Base-by-base conservation (phyloP, 2,888 invertebrate species). In the Ceramica pisi region DNA sequence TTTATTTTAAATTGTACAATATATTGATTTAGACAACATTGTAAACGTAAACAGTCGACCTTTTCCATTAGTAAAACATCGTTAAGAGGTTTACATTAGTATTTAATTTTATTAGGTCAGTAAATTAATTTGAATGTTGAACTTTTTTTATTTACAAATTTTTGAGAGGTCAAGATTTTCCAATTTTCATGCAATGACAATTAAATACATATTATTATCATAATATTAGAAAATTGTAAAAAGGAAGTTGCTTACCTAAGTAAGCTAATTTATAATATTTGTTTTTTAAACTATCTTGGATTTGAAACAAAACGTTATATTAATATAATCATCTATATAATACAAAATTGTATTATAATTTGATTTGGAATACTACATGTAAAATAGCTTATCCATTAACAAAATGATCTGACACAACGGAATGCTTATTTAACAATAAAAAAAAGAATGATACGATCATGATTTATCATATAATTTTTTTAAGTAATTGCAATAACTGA, bases 1-100 rank as follows among this genome's bases (percentile, higher is more conserved):
- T 92, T 92, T 92, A 92, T 92, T 92, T 44, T 80, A 81, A 86
- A 88, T 68, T 50, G 57, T 78, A 87, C 84, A 84, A 73, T 80
- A 79, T 76, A 82, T 68, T 73, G 53, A 62, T 77, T 63, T 74
- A 80, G 73, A 80, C 71, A 72, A 82, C 50, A 81, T 72, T 72
- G 68, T 64, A 62, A 76, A 78, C 71, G 51, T 67, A 76, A 63
- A 55, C 21, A 41, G 26, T 19, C 10, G 23, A 57, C 31, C 51
- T n/a, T 48, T 53, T 44, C 26, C 38, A 71, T 56, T 46, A 35
- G 46, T 71, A 68, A 63, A 53, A 68, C 38, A 65, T 78, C 35
- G 44, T 44, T 53, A 21, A 12, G 9, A 26, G 19, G 23, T 21
- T 14, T 46, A 23, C 19, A 76, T 56, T 56, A 57, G n/a, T 10